phyloP scores from a whole-genome alignment of 1,140 invertebrate genomes.

The Tetragonula clypearis region DNA sequence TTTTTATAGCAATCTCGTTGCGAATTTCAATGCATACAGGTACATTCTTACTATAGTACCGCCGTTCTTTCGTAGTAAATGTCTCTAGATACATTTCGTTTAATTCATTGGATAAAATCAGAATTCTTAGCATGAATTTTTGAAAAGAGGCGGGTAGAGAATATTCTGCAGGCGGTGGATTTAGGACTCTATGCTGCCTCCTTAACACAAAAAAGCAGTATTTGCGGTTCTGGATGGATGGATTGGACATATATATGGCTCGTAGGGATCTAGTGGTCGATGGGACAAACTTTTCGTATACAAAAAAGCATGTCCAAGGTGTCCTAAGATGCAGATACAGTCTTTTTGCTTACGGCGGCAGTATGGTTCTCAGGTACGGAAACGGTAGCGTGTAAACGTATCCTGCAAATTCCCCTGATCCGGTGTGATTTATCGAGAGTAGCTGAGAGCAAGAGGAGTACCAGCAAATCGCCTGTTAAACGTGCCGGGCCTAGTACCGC shows the following conservation, averaged over 20 bases:
- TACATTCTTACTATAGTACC: conserved; percentile 21
- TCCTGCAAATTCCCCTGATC: conserved; percentile 62
- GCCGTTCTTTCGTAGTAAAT: conserved; percentile 28
- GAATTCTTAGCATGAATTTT: conserved; percentile 33
- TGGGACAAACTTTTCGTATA: conserved; percentile 49
- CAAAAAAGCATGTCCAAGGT: conserved; percentile 60
- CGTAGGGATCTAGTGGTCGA: conserved; percentile 48
- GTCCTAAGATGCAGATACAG: conserved; percentile 65
- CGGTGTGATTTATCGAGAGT: conserved; percentile 62
- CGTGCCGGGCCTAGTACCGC: conserved; percentile 78
- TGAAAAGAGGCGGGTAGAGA: conserved; percentile 42
- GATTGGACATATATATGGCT: conserved; percentile 55
- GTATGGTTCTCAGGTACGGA: conserved; percentile 65
- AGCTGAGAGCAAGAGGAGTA: conserved; percentile 81
- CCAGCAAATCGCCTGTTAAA: conserved; percentile 85
- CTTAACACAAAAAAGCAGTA: conserved; percentile 69
- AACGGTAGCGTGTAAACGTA: conserved; percentile 61
- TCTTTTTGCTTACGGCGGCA: conserved; percentile 66
- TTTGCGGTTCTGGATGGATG: conserved; percentile 63
- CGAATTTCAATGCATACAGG: not conserved
- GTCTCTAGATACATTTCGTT: not conserved
- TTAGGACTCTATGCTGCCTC: conserved; percentile 63
- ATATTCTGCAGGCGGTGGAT: conserved; percentile 37
- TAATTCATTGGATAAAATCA: not conserved
- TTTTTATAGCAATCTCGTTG: not conserved